Evolutionary conservation across 2,888 invertebrate species (phyloP), one percentile per base, ranked within the genome.

Genomic region (Phortica okadai): DNA sequence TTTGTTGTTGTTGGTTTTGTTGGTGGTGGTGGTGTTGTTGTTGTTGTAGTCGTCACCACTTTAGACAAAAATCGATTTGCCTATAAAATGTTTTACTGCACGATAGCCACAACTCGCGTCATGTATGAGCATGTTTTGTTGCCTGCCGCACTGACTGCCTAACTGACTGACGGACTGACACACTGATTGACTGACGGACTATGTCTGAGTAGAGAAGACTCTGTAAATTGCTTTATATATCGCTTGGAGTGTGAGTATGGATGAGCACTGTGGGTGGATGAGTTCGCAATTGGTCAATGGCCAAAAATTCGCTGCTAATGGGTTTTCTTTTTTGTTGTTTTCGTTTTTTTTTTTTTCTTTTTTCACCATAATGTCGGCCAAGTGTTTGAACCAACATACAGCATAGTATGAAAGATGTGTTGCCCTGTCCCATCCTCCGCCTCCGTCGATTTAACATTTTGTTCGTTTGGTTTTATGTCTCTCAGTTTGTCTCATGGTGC

Each of bases 31-130:
- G 73, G 44, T 58, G 76, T 70, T 74, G 69, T 50, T 58, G 76
- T 70, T 74, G 69, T 50, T 69, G 56, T 73, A 72, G 76, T 14
- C 77, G 77, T 6, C 74, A 78, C 42, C 88, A 88, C 84, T 86
- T 86, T 88, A 85, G 83, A 88, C 88, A 87, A 86, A 86, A 87
- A 86, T 86, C 85, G 85, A 86, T 86, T 86, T 86, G 88, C 85
- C 88, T 86, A 88, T 88, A 88, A 86, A 88, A 88, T 86, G 88
- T 82, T 86, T 86, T 84, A 87, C 87, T 82, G 45, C 78, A 80
- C 78, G 74, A 58, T 33, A 16, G 72, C 78, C 79, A 74, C 76
- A 80, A 78, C 77, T 77, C 77, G 75, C 76, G 78, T 77, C 82
- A 79, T 78, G 76, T 77, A 78, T 62, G 58, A 73, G 76, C 81